Base-by-base conservation (phyloP, 2,113 vertebrate genomes). In the Ibidorhyncha struthersii region DNA sequence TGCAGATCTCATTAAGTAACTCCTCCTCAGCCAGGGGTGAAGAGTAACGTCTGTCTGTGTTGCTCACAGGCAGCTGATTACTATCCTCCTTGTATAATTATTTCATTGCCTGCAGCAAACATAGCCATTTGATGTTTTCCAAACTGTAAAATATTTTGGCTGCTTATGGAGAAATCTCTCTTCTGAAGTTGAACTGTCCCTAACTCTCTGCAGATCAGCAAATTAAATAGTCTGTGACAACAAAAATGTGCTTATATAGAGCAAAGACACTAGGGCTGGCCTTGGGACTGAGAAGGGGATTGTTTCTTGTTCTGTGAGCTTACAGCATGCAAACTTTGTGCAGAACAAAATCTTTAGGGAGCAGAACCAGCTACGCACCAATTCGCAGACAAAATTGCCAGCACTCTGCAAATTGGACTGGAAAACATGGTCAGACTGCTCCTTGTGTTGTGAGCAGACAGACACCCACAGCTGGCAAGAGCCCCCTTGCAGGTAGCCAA, bases 21-120 rank as follows among this genome's bases (percentile, higher is more conserved):
- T 93, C 73, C 84, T 88, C 43, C 86, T 96, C 89, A 94, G 84
- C 66, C 91, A 95, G 70, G 91, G 89, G 89, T 95, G 87, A 93
- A 86, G 62, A 94, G 70, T 91, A 80, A 62, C 50, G 82, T 90
- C 92, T 95, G 95, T 87, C 91, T 93, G 50, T 77, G 82, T 89
- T 89, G 73, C 82, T 95, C 38, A 77, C 53, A 82, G 91, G 84
- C 93, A 95, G 81, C 53, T 87, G 91, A 94, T 95, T 15, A 8
- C 67, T 66, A 27, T 85, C 77, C 72, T 93, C 34, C 32, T 85
- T 29, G 22, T 79, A 6, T 82, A 87, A 96, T 93, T 88, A 91
- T 73, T 91, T 72, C 6, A 4, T 77, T 93, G 81, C 91, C 82
- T 85, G 34, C 43, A 86, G 95, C 71, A 93, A 65, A 56, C 0